Evolutionary conservation across 1,140 invertebrate genomes (phyloP), one percentile per base, ranked within the genome.

Genomic region (Tetramorium simillimum): DNA sequence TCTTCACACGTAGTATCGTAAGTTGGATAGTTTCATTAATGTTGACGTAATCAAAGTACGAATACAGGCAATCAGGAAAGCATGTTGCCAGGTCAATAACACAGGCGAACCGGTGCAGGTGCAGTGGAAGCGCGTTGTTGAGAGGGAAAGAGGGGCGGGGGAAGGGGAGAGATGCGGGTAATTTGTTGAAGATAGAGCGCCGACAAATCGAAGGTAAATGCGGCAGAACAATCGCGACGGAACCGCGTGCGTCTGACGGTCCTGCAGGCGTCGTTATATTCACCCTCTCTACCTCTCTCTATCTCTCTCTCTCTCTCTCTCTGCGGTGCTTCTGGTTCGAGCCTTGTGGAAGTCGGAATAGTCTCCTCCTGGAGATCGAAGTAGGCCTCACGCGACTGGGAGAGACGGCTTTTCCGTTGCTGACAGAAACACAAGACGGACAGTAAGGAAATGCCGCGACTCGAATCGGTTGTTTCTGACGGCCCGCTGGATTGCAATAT

Each of bases 221-320:
- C 86, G 77, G 75, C n/a, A 28, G 88, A 87, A 78, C 67, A 58
- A 87, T 82, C 84, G 28, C 37, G 37, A 24, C 14, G 46, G 88
- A 69, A 18, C 49, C 62, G 86, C 49, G 51, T 95, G 94, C 86
- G 82, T 91, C 89, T 94, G 93, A 94, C 93, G 92, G 90, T 92
- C 90, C 89, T 90, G 91, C 86, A 88, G 88, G 87, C 89, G 85
- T 72, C 86, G 85, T 85, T 73, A 87, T 80, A 91, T 87, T 65
- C 51, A 5, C 1, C 49, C 46, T 46, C 28, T 58, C 63, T 76
- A 33, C 73, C 51, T 14, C 72, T 60, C 67, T 43, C 51, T 53
- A 33, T 65, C 72, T 78, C 53, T 18, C 67, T 56, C 67, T 37
- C 51, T 49, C 43, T 65, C 72, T 75, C 46, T n/a, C 67, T 62